Conservation (phyloP, 2,113 vertebrate species). For the Amazona vittata region DNA sequence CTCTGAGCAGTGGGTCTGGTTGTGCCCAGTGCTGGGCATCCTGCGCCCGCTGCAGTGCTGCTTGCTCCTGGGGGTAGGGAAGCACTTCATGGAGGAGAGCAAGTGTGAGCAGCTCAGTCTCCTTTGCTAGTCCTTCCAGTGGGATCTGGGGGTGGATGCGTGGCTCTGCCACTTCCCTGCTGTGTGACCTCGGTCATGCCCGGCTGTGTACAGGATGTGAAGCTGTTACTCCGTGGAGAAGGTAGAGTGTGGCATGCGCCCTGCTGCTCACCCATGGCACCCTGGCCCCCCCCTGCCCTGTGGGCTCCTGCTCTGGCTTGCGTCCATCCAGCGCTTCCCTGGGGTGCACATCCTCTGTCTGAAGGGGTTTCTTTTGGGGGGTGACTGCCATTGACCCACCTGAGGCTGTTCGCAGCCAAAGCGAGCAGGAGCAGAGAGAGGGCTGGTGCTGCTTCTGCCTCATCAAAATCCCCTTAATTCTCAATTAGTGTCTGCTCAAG, state of each 20-base stretch:
- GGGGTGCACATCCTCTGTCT: not conserved
- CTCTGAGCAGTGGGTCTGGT: not conserved
- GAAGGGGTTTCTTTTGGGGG: not conserved
- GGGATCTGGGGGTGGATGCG: not conserved
- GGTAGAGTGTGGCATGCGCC: rapidly evolving
- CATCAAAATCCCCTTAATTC: slow-evolving; percentile 20
- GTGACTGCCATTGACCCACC: not conserved
- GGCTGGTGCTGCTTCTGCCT: not conserved
- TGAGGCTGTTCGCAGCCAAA: not conserved
- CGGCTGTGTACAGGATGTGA: rapidly evolving
- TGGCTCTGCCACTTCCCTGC: not conserved
- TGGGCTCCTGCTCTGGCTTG: rapidly evolving
- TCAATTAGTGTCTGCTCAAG: slow-evolving; percentile 10
- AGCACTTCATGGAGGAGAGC: not conserved
- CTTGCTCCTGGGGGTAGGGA: not conserved
- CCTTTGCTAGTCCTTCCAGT: rapidly evolving
- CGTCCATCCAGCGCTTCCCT: not conserved
- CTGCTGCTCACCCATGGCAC: rapidly evolving
- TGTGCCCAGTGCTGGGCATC: not conserved
- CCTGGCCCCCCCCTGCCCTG: rapidly evolving
- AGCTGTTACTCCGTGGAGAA: not conserved
- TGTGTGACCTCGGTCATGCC: not conserved
- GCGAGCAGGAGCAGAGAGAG: not conserved
- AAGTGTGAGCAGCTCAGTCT: rapidly evolving
- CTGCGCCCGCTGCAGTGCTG: not conserved